Evolutionary conservation across 2,113 vertebrate species (phyloP).

Genomic region (Xiphorhynchus elegans): DNA sequence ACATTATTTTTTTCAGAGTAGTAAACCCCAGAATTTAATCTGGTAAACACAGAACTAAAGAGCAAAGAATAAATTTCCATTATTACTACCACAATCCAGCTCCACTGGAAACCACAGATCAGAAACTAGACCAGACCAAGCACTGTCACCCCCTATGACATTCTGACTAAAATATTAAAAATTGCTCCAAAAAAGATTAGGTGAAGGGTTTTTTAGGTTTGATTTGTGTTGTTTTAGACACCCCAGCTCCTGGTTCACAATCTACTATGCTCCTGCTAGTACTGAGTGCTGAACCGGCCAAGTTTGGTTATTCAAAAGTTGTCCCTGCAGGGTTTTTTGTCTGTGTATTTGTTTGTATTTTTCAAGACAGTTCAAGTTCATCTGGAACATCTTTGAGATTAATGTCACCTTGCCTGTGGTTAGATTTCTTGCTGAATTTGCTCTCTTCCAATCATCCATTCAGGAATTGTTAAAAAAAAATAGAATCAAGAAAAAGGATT

Average conservation of each 20-base stretch:
- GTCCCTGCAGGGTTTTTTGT: background rate
- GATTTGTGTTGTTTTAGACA: background rate
- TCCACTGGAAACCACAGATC: background rate
- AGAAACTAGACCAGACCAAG: background rate
- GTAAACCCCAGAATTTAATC: background rate
- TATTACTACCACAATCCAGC: background rate
- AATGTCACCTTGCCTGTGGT: constrained; percentile 14
- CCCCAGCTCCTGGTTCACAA: background rate
- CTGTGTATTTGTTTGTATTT: background rate
- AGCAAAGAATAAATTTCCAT: background rate
- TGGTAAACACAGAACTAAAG: background rate
- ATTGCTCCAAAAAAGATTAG: background rate
- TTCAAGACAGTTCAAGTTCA: constrained; percentile 25
- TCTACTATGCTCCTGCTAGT: background rate
- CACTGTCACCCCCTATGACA: background rate
- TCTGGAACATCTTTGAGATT: background rate
- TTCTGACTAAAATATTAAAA: background rate
- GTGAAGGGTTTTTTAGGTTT: background rate
- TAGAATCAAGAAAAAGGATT: background rate
- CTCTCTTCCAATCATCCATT: background rate
- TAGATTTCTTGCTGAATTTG: constrained; percentile 11
- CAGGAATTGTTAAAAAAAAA: background rate
- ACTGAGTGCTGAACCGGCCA: background rate
- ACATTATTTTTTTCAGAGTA: background rate
- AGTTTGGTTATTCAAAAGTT: background rate